Base-by-base conservation (phyloP, 92 coral and sea anemone species). In the Zoanthus solanderi region DNA sequence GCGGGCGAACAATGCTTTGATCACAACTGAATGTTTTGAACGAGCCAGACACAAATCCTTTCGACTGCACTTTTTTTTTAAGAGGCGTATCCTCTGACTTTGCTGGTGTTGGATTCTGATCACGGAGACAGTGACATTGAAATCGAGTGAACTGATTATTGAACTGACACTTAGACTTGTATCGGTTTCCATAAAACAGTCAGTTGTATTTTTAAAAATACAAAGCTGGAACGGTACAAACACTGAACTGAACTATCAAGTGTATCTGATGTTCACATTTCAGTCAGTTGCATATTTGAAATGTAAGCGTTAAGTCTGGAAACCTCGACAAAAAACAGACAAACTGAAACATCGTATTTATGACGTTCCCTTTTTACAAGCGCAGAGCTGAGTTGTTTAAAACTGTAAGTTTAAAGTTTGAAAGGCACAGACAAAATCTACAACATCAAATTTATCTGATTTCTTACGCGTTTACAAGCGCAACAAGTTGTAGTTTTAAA, bases 101-200 rank as follows among this genome's bases (percentile, higher is more conserved):
- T 57, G 73, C 44, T 28, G 85, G 66, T 79, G 71, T 63, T 50
- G 56, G 9, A 50, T 50, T 67, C 77, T 83, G 76, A 57, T 71
- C 54, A 86, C 79, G 83, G 52, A 79, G 78, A 87, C 84, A 77
- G 78, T 87, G 89, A 85, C 82, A 85, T 34, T 85, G 89, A 85
- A 74, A 48, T 85, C 54, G 78, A 74, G 89, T 71, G 66, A 73
- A 84, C 60, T 75, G 78, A 75, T 75, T 75, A 46, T 75, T 75
- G 58, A 75, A 75, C 57, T 75, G 78, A 73, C 78, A 73, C 78
- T 73, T 73, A 73, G 52, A 47, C 37, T 15, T 75, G 79, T 75
- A 75, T 50, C 79, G 32, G 37, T 52, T 42, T 47, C 17, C 61
- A 47, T 0, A 16, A 2, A 7, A 71, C 58, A 48, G 58, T 44